Percentiles rank a stretch among this genome's conserved stretches.
These are phyloP conservation scores for Calephelis nemesis DNA, from an alignment of 1,140 invertebrate genomes.

Conservation along the genomic window DNA sequence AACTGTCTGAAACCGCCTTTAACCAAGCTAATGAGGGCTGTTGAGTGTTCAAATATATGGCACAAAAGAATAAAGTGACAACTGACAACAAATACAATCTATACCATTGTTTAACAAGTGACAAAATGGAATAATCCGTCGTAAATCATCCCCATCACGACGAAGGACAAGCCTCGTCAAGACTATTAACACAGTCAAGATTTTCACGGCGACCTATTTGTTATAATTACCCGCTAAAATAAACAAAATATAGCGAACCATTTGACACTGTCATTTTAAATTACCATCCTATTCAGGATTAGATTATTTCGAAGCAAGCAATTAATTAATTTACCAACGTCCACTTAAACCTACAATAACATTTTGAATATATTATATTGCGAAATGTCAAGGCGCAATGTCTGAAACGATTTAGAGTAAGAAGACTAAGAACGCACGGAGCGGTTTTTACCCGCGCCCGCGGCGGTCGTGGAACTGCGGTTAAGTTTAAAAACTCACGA, in stretches of 20 bases:
- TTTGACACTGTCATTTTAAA: slow-evolving; percentile 60
- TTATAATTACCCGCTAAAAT: slow-evolving; percentile 56
- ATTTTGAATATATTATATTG: background rate
- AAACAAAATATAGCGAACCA: slow-evolving; percentile 57
- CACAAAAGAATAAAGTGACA: too few species aligned
- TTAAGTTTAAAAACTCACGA: too few species aligned
- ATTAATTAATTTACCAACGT: slow-evolving; percentile 51
- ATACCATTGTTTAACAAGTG: slow-evolving; percentile 1
- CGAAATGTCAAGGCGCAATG: background rate
- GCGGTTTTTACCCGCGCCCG: too few species aligned
- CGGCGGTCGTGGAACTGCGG: too few species aligned
- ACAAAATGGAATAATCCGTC: slow-evolving; percentile 29
- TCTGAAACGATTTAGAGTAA: background rate
- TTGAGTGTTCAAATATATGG: too few species aligned
- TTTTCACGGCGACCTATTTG: slow-evolving; percentile 49
- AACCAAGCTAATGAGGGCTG: too few species aligned
- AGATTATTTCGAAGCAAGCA: slow-evolving; percentile 40
- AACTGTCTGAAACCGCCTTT: too few species aligned
- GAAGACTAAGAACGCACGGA: too few species aligned
- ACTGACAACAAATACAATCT: too few species aligned
- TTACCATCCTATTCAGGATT: slow-evolving; percentile 40
- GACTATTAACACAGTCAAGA: slow-evolving; percentile 41
- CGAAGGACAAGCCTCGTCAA: slow-evolving; percentile 35
- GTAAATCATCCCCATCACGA: slow-evolving; percentile 31
- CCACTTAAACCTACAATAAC: slow-evolving; percentile 11